These are phyloP conservation scores for Drosophila mayaguana DNA, from an alignment of 2,888 invertebrate species.

Conservation along the genomic window DNA sequence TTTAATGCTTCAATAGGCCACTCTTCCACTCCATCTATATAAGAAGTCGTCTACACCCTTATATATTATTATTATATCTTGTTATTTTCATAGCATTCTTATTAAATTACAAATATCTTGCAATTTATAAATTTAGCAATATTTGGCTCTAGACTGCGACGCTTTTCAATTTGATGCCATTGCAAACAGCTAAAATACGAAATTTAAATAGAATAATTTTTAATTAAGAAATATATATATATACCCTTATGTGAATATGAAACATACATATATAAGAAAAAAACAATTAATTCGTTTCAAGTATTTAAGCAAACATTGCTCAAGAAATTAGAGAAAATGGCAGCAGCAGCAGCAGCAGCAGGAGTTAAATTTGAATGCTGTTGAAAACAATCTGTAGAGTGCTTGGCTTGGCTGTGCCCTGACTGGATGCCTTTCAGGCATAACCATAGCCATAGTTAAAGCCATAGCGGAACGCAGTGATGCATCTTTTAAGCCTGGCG, in stretches of 20 bases:
- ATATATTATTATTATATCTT: too few species aligned
- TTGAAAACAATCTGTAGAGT: conserved; percentile 43
- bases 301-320: neutral
- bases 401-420: conserved; percentile 1
- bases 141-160: neutral
- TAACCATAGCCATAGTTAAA: neutral
- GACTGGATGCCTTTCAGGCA: neutral
- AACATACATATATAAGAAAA: neutral
- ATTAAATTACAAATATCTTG: too few species aligned
- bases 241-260: too few species aligned
- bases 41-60: too few species aligned
- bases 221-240: neutral
- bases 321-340: conserved; percentile 10
- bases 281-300: conserved; percentile 1
- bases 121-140: neutral
- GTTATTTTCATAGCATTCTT: too few species aligned
- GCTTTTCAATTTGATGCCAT: neutral
- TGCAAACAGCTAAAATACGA: neutral
- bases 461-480: conserved; percentile 30
- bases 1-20: too few species aligned
- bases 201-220: neutral
- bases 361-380: conserved; percentile 13
- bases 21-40: neutral
- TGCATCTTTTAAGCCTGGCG: conserved; percentile 46
- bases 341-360: neutral